Conservation (phyloP, 2,888 invertebrate species). For the Drosophila emarginata region DNA sequence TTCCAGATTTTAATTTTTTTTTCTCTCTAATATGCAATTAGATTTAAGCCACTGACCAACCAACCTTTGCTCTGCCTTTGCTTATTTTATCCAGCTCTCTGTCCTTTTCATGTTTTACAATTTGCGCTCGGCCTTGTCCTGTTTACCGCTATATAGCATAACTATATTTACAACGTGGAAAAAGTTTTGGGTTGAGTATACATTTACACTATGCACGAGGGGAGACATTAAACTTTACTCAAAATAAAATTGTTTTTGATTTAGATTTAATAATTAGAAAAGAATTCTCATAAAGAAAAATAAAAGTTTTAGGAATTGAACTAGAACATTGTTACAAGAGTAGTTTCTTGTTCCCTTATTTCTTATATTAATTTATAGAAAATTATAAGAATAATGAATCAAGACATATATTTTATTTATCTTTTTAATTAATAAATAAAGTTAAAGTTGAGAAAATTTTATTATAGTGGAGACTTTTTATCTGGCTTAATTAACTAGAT, state of each 20-base stretch:
- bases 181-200: neutral
- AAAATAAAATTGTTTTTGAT: neutral
- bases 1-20: neutral
- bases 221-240: neutral
- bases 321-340: no score
- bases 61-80: neutral
- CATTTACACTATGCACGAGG: neutral
- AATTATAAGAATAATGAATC: no score
- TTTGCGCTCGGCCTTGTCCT: neutral
- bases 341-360: no score
- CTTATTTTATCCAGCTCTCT: neutral
- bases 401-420: no score
- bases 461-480: no score
- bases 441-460: no score
- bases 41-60: constrained; percentile 4
- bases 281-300: no score
- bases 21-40: neutral
- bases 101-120: neutral
- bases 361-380: no score
- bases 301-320: no score
- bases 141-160: neutral
- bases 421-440: no score
- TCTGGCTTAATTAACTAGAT: no score
- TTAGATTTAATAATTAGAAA: no score
- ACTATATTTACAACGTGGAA: neutral